Evolutionary conservation across 2,888 invertebrate genomes (phyloP), one percentile per base, ranked within the genome.

Genomic region (Heterodera filipjevi): DNA sequence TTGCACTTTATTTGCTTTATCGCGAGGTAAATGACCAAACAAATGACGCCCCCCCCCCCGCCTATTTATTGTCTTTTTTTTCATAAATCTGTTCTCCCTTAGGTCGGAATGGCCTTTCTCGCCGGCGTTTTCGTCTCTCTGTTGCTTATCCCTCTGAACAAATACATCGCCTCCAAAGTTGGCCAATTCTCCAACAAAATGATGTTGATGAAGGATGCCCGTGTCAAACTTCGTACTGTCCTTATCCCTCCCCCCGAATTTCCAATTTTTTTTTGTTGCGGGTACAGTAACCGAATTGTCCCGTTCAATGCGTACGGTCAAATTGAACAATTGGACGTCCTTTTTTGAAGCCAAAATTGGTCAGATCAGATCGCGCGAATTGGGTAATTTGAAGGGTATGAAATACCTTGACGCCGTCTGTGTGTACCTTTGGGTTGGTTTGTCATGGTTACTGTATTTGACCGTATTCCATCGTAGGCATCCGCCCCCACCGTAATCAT

Each of bases 351-450:
- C 81, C 82, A 87, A 81, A 77, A 83, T 82, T 66, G 80, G 73
- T 77, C 81, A 70, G 32, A 84, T 82, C 53, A 78, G 80, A 44
- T 68, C 77, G 33, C 74, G 82, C 22, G 87, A 87, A 80, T 77
- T 87, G 33, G 79, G 80, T 6, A 86, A 86, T 73, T 77, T 88
- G 59, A 79, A 46, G 82, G 93, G 93, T 14, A 92, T 96, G 80
- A 98, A 99, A 91, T 98, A 97, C 90, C 90, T 99, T 83, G 98
- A 99, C 91, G 98, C 98, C 0, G 91, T 96, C 80, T 99, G 98
- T 90, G 98, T 99, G 22, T 98, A 95, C 90, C 94, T 99, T 90
- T 99, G 98, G 98, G 75, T 75, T 33, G 32, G 22, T 49, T 12
- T 44, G 44, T 44, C 44, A 12, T 10, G n/a, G 30, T 46, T 49